Evolutionary conservation across 2,113 vertebrate species (phyloP).

Genomic region (Actenoides hombroni): DNA sequence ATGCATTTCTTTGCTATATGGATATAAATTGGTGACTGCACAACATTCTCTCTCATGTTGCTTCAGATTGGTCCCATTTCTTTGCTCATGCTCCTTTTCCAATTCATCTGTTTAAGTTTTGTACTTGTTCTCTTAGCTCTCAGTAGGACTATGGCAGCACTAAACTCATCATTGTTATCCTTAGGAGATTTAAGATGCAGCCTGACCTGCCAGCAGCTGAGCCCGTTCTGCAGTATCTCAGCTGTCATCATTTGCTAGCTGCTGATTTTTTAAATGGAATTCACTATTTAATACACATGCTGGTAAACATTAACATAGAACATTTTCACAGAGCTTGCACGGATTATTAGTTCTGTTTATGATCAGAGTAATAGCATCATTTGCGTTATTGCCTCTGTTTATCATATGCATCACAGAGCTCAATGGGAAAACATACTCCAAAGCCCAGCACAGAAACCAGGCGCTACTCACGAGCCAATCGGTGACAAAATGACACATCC

Average conservation of each 20-base stretch:
- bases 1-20: not conserved
- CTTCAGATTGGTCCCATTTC: not conserved
- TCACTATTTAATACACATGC: not conserved
- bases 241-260: not conserved
- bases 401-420: not conserved
- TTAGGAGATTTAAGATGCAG: not conserved
- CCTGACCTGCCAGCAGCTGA: not conserved
- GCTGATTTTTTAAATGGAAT: not conserved
- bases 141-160: not conserved
- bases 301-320: not conserved
- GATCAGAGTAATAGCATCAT: not conserved
- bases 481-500: not conserved
- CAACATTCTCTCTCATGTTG: not conserved
- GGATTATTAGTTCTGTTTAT: not conserved
- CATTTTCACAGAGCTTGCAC: not conserved
- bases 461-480: not conserved
- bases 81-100: not conserved
- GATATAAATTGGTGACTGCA: not conserved
- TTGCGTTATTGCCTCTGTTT: not conserved
- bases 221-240: not conserved
- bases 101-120: not conserved
- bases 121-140: not conserved
- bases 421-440: not conserved
- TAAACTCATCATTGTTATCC: not conserved
- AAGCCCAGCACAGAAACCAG: not conserved